Evolutionary conservation across 2,888 invertebrate species (phyloP), one percentile per base, ranked within the genome.

Genomic region (Argyresthia albistria): DNA sequence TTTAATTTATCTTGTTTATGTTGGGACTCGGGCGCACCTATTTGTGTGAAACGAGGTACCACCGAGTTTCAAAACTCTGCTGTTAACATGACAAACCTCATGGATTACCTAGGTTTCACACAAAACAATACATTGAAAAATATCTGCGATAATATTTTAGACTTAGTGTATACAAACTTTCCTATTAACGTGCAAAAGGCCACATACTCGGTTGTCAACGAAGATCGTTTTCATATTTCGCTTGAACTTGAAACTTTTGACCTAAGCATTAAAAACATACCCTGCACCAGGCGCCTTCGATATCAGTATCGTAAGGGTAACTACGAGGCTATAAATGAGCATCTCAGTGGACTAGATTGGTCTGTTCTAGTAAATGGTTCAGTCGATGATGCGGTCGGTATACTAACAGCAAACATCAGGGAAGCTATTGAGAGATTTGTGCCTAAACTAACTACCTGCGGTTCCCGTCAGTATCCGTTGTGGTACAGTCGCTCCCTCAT

Each of bases 141-240:
- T n/a, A 4, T n/a, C 10, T 36, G 50, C 12, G 35, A 15, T 15
- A 51, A 51, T 12, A 35, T 43, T 8, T 25, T 51, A 15, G 43
- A 51, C 35, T 43, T 51, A 4, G 11, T 51, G 1, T 51, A 43
- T n/a, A 12, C n/a, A 14, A 51, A 51, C 11, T 51, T 51, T 12
- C 1, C 16, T 35, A 6, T 51, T 4, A n/a, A 51, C 8, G 8
- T 43, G 10, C n/a, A n/a, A n/a, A n/a, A n/a, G n/a, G n/a, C 8
- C 9, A 12, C 8, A 35, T 1, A 2, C 35, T 35, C 35, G 4
- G 12, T 16, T 35, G 43, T 51, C 9, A 4, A n/a, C 3, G 43
- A 51, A n/a, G 50, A 51, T n/a, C n/a, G 35, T 8, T 35, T 35
- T 35, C 50, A 51, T 15, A 1, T 25, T n/a, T 1, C 50, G 0